A percentile compares a stretch with the other conserved stretches of the same genome.
These are phyloP conservation scores for Mechanitis messenoides DNA, from an alignment of 2,888 invertebrate genomes.

Conservation along the genomic window DNA sequence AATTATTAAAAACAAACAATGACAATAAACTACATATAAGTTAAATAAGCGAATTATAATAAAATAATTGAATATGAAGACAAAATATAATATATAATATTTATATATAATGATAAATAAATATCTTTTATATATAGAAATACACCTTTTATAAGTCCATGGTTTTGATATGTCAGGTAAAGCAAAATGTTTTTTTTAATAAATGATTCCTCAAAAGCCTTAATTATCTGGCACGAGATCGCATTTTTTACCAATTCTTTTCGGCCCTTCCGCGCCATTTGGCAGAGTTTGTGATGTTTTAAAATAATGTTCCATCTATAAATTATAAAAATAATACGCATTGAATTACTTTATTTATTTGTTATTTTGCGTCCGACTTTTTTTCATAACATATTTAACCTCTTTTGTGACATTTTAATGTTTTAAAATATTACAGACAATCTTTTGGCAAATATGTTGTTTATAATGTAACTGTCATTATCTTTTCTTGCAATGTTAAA, in stretches of 20 bases:
- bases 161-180: conserved; percentile 70
- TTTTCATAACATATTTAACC: background rate
- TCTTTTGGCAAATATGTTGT: too few species aligned
- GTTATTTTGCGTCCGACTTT: conserved; percentile 16
- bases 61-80: too few species aligned
- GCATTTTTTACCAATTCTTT: conserved; percentile 58
- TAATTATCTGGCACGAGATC: conserved; percentile 74
- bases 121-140: background rate
- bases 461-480: too few species aligned
- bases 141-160: conserved; percentile 45
- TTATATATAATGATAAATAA: too few species aligned
- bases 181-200: conserved; percentile 63
- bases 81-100: too few species aligned
- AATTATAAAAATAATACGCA: conserved; percentile 33
- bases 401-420: background rate
- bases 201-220: conserved; percentile 64
- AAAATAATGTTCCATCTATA: conserved; percentile 35
- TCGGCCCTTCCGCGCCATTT: conserved; percentile 61
- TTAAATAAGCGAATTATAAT: too few species aligned
- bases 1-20: conserved; percentile 1
- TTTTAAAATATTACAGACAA: background rate
- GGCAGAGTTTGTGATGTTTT: conserved; percentile 45
- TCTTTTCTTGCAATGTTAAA: too few species aligned
- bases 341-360: conserved; percentile 17
- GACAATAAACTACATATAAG: too few species aligned